Base-by-base conservation (phyloP, 2,888 invertebrate species). In the Luperina nickerlii region DNA sequence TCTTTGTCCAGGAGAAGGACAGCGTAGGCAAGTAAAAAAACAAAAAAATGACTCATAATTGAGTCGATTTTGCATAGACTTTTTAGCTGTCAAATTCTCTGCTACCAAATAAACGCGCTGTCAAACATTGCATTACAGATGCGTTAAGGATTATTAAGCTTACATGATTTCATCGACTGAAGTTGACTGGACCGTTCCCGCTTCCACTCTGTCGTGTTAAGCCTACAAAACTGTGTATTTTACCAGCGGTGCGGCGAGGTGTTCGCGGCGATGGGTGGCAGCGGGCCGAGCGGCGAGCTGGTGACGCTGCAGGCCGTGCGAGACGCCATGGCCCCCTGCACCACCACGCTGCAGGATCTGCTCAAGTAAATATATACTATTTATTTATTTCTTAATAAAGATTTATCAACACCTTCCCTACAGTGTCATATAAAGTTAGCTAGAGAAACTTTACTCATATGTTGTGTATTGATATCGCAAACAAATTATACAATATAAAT, bases 261-360 rank as follows among this genome's bases (percentile, higher is more conserved):
- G 83, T 97, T 97, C 90, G 96, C 96, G 74, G 96, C 96, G 62
- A 96, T 96, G 96, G 96, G 96, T 63, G 96, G 96, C 82, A 90
- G 91, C 76, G 92, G 92, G 11, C 71, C 91, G 9, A 87, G 91
- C 76, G 93, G 92, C 11, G 95, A 95, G 82, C 90, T 95, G 24
- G 96, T 97, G 15, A 92, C 96, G 45, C 89, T 97, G 78, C 97
- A 97, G 79, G 95, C 96, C 0, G 96, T 97, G 57, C 92, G 96
- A 7, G 96, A 97, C 89, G 96, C 96, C 2, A 94, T 96, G 95
- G 95, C 95, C 45, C 96, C 96, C 1, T 95, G 95, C 88, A 88
- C 92, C 79, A 87, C 84, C 63, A 93, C 96, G 1, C 89, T 97
- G 67, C 96, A 97, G 84, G 96, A 96, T 62, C 85, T 96, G 75